Percentiles rank a stretch among this genome's conserved stretches.
Conservation (phyloP, 2,113 vertebrate genomes). For the Leucopsar rothschildi region DNA sequence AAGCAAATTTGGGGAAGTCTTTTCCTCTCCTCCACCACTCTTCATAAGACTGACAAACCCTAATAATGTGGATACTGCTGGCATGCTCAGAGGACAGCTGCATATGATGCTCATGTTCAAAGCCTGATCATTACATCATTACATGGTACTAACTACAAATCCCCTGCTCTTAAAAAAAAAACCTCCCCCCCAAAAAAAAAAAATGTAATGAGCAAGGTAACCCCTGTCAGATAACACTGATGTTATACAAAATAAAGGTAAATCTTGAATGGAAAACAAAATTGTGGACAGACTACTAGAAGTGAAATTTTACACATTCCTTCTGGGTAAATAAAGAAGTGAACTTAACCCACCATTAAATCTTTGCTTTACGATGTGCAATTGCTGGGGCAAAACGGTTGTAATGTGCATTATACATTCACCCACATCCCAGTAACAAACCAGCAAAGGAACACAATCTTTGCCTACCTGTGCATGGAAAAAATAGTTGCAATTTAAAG, state of each 20-base stretch:
- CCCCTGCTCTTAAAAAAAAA: neutral
- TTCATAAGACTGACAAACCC: neutral
- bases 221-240: neutral
- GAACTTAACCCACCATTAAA: neutral
- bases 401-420: neutral
- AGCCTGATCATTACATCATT: neutral
- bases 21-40: neutral
- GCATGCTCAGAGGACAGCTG: neutral
- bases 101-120: neutral
- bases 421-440: neutral
- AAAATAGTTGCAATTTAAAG: neutral
- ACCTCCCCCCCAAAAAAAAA: too few relatives aligned
- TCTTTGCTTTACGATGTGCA: neutral
- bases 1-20: neutral
- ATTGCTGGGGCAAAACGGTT: neutral
- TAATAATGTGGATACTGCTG: neutral
- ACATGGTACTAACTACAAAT: neutral
- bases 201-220: neutral
- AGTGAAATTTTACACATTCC: neutral
- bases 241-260: neutral
- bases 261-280: neutral
- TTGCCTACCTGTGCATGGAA: neutral
- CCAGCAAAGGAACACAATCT: neutral
- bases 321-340: neutral
- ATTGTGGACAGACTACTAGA: neutral